Conservation (phyloP, 1,140 invertebrate genomes). For the Temnothorax longispinosus region DNA sequence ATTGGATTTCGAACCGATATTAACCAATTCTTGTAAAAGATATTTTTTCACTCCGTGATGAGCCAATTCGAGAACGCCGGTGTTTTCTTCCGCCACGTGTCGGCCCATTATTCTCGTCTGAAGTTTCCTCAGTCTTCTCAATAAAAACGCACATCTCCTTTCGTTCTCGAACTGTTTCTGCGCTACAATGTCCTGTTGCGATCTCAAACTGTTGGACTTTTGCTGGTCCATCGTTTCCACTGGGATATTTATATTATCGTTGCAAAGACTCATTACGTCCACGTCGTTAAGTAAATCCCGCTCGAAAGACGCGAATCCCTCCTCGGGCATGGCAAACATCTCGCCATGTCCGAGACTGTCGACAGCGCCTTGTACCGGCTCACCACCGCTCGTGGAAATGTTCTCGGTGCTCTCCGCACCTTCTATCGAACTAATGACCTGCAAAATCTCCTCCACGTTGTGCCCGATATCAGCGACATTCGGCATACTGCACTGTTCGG, state of each 20-base stretch:
- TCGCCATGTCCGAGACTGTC: constrained; percentile 73
- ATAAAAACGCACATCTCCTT: constrained; percentile 89
- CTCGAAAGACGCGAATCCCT: constrained; percentile 87
- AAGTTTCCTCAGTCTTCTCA: constrained; percentile 91
- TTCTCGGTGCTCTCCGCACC: constrained; percentile 82
- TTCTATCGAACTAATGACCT: constrained; percentile 90
- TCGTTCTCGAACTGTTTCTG: constrained; percentile 89
- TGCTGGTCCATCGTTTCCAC: constrained; percentile 79
- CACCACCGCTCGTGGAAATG: constrained; percentile 57
- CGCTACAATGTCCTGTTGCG: constrained; percentile 83
- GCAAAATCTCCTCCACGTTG: constrained; percentile 88
- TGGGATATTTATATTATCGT: constrained; percentile 84
- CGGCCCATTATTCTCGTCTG: constrained; percentile 90
- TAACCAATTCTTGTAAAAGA: constrained; percentile 82
- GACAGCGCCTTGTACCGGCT: constrained; percentile 77
- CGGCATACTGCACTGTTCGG: constrained; percentile 70
- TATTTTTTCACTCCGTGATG: constrained; percentile 86
- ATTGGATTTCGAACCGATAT: constrained; percentile 77
- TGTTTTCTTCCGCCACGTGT: constrained; percentile 91
- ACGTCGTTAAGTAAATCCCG: constrained; percentile 87
- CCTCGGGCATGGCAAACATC: constrained; percentile 86
- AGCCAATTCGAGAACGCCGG: constrained; percentile 90
- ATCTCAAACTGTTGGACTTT: constrained; percentile 73
- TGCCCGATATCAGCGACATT: constrained; percentile 85
- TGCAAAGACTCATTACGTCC: constrained; percentile 87